These are phyloP conservation scores for Smutsia gigantea DNA, from an alignment of 2,797 vertebrate genomes.

Conservation along the genomic window DNA sequence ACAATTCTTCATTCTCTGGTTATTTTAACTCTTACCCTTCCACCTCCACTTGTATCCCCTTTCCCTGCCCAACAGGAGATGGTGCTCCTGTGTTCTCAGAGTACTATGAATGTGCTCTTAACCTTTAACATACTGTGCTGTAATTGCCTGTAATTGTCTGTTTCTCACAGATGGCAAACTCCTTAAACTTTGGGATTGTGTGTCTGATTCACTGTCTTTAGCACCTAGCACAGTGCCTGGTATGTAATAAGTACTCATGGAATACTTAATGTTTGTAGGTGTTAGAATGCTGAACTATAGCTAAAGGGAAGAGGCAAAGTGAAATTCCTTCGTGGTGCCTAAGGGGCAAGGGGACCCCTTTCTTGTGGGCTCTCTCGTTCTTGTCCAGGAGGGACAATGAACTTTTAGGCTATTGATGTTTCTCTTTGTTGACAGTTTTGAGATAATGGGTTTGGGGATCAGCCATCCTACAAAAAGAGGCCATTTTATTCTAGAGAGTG, in stretches of 20 bases:
- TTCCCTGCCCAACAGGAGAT: neutral
- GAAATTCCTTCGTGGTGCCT: neutral
- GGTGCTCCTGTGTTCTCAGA: neutral
- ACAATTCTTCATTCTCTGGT: neutral
- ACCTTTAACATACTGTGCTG: neutral
- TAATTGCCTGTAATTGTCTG: conserved; percentile 2
- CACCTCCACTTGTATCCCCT: neutral
- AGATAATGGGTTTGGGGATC: neutral
- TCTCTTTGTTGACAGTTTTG: neutral
- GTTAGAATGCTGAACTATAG: conserved; percentile 5
- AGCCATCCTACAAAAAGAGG: neutral
- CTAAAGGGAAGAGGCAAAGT: neutral
- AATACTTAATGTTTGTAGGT: neutral
- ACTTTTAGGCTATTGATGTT: neutral
- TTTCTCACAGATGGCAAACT: neutral
- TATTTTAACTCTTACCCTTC: neutral
- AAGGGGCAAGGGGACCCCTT: neutral
- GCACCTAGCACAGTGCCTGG: neutral
- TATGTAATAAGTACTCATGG: neutral
- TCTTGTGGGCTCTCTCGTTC: neutral
- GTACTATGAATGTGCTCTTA: neutral
- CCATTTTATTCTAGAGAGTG: conserved; percentile 9
- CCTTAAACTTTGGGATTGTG: neutral
- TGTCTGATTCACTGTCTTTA: conserved; percentile 6
- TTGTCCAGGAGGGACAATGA: neutral